phyloP scores from a whole-genome alignment of 2,113 vertebrate species.

The Brachypodius melanocephalos region DNA sequence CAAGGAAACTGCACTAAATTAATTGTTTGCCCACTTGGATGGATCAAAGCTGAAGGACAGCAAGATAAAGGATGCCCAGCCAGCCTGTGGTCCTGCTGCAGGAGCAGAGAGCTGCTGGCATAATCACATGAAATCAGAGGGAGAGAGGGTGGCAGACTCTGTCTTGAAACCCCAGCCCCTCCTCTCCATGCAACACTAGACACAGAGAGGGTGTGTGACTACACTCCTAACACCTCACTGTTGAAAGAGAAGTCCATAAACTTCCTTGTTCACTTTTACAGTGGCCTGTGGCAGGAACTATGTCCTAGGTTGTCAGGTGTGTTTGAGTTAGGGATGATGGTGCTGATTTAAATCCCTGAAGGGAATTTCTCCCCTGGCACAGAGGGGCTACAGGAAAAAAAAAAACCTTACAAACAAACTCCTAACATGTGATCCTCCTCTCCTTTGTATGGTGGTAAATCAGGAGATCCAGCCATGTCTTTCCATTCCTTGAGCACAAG shows the following conservation, averaged over 20 bases:
- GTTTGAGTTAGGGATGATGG: background rate
- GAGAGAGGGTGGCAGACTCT: background rate
- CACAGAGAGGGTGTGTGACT: background rate
- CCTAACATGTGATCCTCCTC: background rate
- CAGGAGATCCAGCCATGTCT: rapidly evolving
- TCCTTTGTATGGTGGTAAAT: background rate
- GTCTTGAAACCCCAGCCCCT: no score
- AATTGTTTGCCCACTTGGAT: background rate
- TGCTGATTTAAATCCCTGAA: background rate
- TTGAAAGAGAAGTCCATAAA: background rate
- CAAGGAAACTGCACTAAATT: background rate
- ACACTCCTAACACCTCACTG: background rate
- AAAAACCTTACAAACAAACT: background rate
- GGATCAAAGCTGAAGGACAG: background rate
- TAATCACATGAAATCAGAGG: background rate
- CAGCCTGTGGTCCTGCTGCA: rapidly evolving
- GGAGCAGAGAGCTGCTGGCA: background rate
- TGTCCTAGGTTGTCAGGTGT: background rate
- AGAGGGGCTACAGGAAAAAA: background rate
- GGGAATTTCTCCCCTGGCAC: background rate
- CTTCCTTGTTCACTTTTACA: background rate
- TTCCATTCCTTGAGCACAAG: background rate
- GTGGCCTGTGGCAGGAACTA: background rate
- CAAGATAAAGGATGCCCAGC: background rate
- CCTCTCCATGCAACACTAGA: background rate